Evolutionary conservation across 2,113 vertebrate genomes (phyloP), one percentile per base, ranked within the genome.

Genomic region (Mungos mungo): DNA sequence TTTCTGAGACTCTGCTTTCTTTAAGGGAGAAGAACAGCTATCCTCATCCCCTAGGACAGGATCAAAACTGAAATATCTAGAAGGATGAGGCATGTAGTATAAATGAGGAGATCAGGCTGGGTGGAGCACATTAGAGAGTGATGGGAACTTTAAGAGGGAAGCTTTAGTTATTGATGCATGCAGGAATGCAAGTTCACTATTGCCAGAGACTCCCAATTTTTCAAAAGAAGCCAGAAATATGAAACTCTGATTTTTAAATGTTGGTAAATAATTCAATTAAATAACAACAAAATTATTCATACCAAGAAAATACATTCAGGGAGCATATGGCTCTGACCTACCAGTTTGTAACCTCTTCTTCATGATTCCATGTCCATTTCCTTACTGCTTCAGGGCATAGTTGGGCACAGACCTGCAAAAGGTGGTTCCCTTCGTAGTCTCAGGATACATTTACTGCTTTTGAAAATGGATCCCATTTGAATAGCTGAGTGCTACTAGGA

Each of bases 211-310:
- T 52, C 33, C 54, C 65, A 25, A 0, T 57, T 69, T 69, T 91
- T 95, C 45, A 27, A 69, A 69, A 31, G 57, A 93, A 90, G 50
- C 47, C 31, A 65, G 38, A 86, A 68, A 52, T 63, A 12, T 63
- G 54, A 88, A 88, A 71, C 38, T 31, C 41, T 86, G n/a, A 54
- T 76, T 81, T 96, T 93, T 80, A 88, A 80, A 45, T 92, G 60
- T 50, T 90, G 63, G 15, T 18, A 90, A 45, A 5, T 68, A 23
- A 84, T 31, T 96, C 29, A 91, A 47, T 84, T 88, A 66, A 95
- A 79, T 83, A 77, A 80, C 16, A 71, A 47, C 23, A 29, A 29
- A 11, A 29, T 14, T 23, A 25, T 33, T 95, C 29, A 68, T 69
- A 60, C 35, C 3, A 45, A 88, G 45, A 54, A 54, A 91, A 38